Percentiles rank a stretch among this genome's conserved stretches.
Evolutionary conservation across 2,113 vertebrate species (phyloP).

Genomic region (Odocoileus hemionus): DNA sequence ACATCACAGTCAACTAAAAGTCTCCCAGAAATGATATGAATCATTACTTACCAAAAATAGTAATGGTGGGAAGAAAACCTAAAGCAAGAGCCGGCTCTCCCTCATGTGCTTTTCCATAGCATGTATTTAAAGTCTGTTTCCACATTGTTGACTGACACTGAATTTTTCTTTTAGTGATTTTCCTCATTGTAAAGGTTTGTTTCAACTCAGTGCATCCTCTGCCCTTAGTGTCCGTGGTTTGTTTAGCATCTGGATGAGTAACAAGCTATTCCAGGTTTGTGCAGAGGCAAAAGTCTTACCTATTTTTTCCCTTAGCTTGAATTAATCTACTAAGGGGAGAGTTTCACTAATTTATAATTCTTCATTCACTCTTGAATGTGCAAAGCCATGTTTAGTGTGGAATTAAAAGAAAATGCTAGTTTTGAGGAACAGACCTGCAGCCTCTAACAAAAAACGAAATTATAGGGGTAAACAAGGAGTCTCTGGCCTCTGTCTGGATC

Average conservation of each 20-base stretch:
- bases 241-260: background rate
- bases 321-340: background rate
- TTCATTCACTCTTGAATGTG: background rate
- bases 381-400: background rate
- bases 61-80: background rate
- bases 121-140: background rate
- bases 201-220: rapidly evolving
- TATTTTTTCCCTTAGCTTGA: background rate
- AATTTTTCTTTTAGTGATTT: background rate
- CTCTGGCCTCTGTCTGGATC: background rate
- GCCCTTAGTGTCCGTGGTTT: background rate
- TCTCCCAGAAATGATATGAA: conserved; percentile 6
- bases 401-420: background rate
- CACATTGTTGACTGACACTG: background rate
- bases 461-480: too few relatives aligned
- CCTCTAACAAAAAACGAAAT: background rate
- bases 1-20: background rate
- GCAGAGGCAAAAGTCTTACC: background rate
- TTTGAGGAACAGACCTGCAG: background rate
- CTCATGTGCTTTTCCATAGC: background rate
- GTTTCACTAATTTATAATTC: background rate
- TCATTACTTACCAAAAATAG: conserved; percentile 41
- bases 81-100: background rate
- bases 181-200: background rate
- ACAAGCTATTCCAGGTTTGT: background rate